Base-by-base conservation (phyloP, 30 jellyfish, hydroid and myxozoan genomes). In the Cassiopea andromeda region DNA sequence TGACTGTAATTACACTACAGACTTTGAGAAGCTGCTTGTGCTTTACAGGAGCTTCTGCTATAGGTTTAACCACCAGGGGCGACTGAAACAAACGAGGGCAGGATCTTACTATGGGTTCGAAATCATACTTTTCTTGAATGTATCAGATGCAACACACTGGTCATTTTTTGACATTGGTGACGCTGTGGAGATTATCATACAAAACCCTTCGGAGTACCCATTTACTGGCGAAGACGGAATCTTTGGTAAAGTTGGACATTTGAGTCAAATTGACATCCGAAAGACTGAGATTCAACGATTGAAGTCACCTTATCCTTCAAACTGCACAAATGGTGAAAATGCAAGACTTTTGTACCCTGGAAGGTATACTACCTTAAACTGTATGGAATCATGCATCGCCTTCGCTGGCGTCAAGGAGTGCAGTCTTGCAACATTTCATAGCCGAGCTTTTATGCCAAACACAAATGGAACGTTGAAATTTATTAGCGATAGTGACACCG, bases 271-370 rank as follows among this genome's bases (percentile, higher is more conserved):
- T 1, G 84, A 77, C 18, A 46, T 87, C 8, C 69, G 46, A 48
- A 75, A 64, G 54, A 61, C 80, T 44, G 94, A 60, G 70, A 87
- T 68, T 14, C 7, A 38, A 19, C 60, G 94, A 54, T 14, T 44
- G 84, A 58, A 70, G 38, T 10, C 78, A 18, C 94, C 94, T 8
- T 87, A 87, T 48, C 76, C 76, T 0, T 87, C 94, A 3, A 87
- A 87, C 59, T 87, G 94, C 89, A 87, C 84, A 1, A 76, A 46
- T 76, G 94, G 94, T 5, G 80, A 87, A 27, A 44, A 49, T 60
- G 3, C 49, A 0, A 15, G 50, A 2, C 60, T 87, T 68, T 2
- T 87, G 43, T 87, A 18, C 43, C 87, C 87, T 44, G 94, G 94
- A 13, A 46, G 27, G 16, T 87, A 87, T 45, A 75, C 94, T n/a